A percentile compares a stretch with the other conserved stretches of the same genome.
phyloP scores from a whole-genome alignment of 2,888 invertebrate species.

The Caenorhabditis auriculariae region DNA sequence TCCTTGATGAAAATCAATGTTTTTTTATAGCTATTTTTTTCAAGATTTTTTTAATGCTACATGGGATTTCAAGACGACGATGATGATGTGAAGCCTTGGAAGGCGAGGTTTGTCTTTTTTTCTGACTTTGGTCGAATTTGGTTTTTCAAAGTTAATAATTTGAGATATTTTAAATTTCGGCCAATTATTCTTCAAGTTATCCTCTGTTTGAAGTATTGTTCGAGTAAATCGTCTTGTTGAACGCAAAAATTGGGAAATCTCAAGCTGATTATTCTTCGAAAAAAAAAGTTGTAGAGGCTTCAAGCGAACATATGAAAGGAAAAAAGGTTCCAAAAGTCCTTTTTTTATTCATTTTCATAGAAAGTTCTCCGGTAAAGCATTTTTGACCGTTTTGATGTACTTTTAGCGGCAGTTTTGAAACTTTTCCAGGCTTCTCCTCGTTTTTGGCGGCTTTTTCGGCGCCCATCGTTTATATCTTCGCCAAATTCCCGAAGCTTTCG shows the following conservation, averaged over 20 bases:
- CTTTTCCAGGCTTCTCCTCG: constrained; percentile 20
- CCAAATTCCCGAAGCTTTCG: constrained; percentile 47
- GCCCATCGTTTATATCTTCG: constrained; percentile 39
- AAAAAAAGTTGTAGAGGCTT: background rate
- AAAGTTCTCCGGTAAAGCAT: too few species aligned
- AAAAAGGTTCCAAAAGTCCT: background rate
- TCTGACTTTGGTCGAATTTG: background rate
- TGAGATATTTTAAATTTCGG: background rate
- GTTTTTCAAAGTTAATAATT: background rate
- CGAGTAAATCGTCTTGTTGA: too few species aligned
- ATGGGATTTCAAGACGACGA: background rate
- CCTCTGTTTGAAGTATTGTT: too few species aligned
- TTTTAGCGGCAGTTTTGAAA: background rate
- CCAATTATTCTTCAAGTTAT: too few species aligned
- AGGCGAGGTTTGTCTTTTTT: background rate
- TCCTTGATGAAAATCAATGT: background rate
- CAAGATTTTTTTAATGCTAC: background rate
- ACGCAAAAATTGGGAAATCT: too few species aligned
- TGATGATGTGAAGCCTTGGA: constrained; percentile 10
- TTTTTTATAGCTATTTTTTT: background rate
- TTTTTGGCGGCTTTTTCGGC: constrained; percentile 42
- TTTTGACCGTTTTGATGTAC: too few species aligned
- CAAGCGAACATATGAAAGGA: background rate
- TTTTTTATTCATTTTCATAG: too few species aligned
- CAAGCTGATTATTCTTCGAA: too few species aligned